Evolutionary conservation across 2,797 vertebrate species (phyloP), one percentile per base, ranked within the genome.

Genomic region (Delichon dasypus): DNA sequence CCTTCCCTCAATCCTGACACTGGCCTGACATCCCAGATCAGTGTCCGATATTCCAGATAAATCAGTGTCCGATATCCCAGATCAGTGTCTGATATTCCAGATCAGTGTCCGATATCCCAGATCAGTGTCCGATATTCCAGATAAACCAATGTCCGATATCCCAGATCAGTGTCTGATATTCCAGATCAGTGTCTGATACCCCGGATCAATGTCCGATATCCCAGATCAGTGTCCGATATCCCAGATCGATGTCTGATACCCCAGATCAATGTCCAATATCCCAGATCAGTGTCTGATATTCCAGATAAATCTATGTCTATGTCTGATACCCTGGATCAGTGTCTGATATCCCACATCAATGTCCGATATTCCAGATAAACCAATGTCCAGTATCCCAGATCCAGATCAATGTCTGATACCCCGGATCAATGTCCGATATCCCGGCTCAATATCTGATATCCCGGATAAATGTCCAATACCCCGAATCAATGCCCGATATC

Each of bases 41-140:
- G 10, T 1, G 1, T 9, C 2, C 20, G 10, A 62, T 0, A 21
- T 16, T 32, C 15, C 34, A n/a, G 1, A 45, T 17, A n/a, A n/a
- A n/a, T 38, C 1, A 45, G 13, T 6, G 0, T 4, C 3, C 34
- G 14, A 36, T 1, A 47, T 14, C 23, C 29, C 44, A 27, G 2
- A 36, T 12, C 4, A 30, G 12, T 4, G 2, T 4, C 4, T 3
- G 16, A 27, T 4, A 62, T 15, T 9, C 51, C 30, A 32, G 5
- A 36, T 15, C 3, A 25, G 7, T 10, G 1, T 27, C 32, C 42
- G 38, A 27, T 1, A 34, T 22, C 30, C 42, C 30, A 65, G 11
- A 27, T 13, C 14, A 16, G 13, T 2, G 1, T 12, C 3, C 16
- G 6, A 44, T 0, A 17, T 10, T 40, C 15, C n/a, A 42, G 1